These are phyloP conservation scores for Aptenodytes forsteri DNA, from an alignment of 2,113 vertebrate species.

Conservation along the genomic window DNA sequence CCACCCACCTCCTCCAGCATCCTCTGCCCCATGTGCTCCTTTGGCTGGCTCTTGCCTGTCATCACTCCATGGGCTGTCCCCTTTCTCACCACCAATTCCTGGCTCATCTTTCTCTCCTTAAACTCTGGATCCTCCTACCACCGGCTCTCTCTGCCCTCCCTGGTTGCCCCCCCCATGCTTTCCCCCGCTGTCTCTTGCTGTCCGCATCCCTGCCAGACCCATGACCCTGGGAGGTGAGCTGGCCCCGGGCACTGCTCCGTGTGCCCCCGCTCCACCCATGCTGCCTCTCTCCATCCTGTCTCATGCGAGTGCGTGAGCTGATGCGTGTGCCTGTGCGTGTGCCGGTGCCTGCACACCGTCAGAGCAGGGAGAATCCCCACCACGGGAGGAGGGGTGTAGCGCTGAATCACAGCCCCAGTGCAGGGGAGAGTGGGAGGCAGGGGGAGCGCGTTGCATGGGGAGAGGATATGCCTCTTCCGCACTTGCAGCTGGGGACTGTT, in stretches of 20 bases:
- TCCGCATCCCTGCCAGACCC: neutral
- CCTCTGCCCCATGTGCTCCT: neutral
- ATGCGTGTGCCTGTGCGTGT: fast-evolving
- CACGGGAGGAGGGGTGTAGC: neutral
- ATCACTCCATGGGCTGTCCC: fast-evolving
- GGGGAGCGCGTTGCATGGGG: neutral
- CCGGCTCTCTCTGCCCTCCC: neutral
- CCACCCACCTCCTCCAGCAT: neutral
- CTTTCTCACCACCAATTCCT: neutral
- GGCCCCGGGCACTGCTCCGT: fast-evolving
- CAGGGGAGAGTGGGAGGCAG: neutral
- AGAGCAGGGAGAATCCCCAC: neutral
- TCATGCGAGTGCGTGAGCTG: fast-evolving
- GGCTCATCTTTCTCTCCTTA: neutral
- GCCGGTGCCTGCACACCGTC: fast-evolving
- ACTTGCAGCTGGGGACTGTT: slow-evolving; percentile 45
- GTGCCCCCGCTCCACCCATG: fast-evolving
- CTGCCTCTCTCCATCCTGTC: neutral
- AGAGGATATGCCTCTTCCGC: slow-evolving; percentile 31
- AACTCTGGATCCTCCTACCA: neutral
- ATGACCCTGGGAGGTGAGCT: neutral
- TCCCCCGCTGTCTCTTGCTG: neutral
- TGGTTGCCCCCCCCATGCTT: fast-evolving
- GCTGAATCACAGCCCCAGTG: neutral
- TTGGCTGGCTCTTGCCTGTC: neutral